Percentiles rank a stretch among this genome's conserved stretches.
Conservation (phyloP, 2,113 vertebrate species). For the Procavia capensis region DNA sequence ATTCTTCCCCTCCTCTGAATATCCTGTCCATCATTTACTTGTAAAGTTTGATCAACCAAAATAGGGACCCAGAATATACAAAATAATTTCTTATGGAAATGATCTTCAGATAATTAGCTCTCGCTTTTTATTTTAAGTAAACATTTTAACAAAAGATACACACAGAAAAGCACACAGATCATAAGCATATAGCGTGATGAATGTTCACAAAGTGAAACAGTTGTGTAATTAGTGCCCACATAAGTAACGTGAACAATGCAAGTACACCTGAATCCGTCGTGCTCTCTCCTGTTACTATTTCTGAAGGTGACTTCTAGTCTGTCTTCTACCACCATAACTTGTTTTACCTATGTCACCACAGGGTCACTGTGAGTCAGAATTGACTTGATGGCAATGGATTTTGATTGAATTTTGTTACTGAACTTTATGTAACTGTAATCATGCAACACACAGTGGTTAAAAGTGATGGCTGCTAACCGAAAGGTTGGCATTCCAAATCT, state of each 20-base stretch:
- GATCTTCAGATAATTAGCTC: not conserved
- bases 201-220: not conserved
- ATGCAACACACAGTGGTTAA: too few species aligned
- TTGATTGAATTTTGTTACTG: too few species aligned
- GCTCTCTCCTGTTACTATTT: not conserved
- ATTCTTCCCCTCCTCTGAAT: slow-evolving; percentile 46
- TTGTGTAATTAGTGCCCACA: not conserved
- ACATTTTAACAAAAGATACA: not conserved
- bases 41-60: not conserved
- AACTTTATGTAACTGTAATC: not conserved
- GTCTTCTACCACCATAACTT: not conserved
- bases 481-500: too few species aligned
- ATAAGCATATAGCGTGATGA: not conserved
- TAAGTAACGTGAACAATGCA: not conserved
- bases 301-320: not conserved
- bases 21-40: slow-evolving; percentile 11
- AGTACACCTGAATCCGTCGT: not conserved
- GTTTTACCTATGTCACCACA: too few species aligned
- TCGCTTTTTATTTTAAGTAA: slow-evolving; percentile 17
- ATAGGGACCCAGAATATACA: not conserved
- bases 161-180: not conserved
- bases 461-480: too few species aligned
- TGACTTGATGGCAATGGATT: too few species aligned
- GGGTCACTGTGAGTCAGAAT: too few species aligned
- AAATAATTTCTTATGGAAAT: slow-evolving; percentile 21